Base-by-base conservation (phyloP, 37 sponge, comb jelly and placozoan species). In the Spongilla lacustris region DNA sequence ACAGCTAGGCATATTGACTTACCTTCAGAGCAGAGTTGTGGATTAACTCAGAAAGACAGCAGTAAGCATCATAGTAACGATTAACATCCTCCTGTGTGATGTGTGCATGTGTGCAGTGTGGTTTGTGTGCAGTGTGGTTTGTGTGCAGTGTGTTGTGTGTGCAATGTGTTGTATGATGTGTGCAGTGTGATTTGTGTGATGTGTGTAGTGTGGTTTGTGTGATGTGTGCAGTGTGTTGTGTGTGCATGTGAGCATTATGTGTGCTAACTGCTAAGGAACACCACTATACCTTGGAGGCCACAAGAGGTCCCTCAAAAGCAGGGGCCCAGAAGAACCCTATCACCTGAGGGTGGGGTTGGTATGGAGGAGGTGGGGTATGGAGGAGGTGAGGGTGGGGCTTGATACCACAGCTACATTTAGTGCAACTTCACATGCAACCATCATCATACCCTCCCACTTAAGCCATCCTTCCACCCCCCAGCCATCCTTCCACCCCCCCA, bases 21-120 rank as follows among this genome's bases (percentile, higher is more conserved):
- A 70, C 86, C 46, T 86, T 78, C 14, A 35, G 36, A 46, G 74
- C 8, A 30, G 90, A 81, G 14, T 85, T 35, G 0, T 84, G 67
- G 50, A 90, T 9, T 69, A 67, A 25, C 19, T 80, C 19, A 41
- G 67, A 74, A 22, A 91, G 83, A 28, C 58, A 58, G 50, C 49
- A 32, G 49, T 91, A 87, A 14, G 92, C 92, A 35, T 83, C 41
- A 50, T 87, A 91, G 66, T 91, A 91, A 10, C 76, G 83, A 22
- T 66, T 36, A 38, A 84, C 87, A 76, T 88, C 88, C 21, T 77
- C 88, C 77, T 81, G 66, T 37, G 72, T 23, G 21, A 14, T 58
- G 58, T 58, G 58, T 58, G 58, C 19, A 14, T 14, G 19, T 58
- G 41, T 41, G 41, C 41, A 41, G 41, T 41, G 41, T 41, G 41